Evolutionary conservation across 2,797 vertebrate species (phyloP), one percentile per base, ranked within the genome.

Genomic region (Lindbergichthys nudifrons): DNA sequence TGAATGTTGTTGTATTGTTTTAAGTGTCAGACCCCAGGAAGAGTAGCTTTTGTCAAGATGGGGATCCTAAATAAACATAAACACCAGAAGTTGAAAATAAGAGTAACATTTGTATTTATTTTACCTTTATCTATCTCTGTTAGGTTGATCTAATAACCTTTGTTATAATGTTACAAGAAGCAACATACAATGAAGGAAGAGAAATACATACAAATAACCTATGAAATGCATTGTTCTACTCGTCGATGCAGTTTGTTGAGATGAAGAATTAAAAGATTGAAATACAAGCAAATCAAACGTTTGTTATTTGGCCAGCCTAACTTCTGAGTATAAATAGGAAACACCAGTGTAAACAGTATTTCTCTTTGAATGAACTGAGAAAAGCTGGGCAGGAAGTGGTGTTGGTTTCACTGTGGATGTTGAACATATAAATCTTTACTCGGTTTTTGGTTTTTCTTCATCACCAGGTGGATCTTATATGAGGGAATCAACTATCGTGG

Each of bases 401-500:
- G 41, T 16, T 39, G 19, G 10, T 68, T 30, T 65, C 15, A 26
- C 15, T 30, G 16, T 7, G 23, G n/a, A n/a, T 64, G 46, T 16
- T 32, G 26, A 71, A 42, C 10, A 53, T 47, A 4, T 57, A 14
- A 61, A 57, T 46, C n/a, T 0, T 66, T 8, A n/a, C 9, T 60
- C 23, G 43, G 10, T 69, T 41, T 70, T 70, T 39, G 18, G 75
- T 6, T 75, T 52, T 12, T 66, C 59, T 77, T 42, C 43, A 36
- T 51, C 72, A 46, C 18, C 77, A 98, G 97, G 85, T 98, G 97
- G 97, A 85, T 98, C 2, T 89, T 96, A 59, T 98, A 98, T 0
- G 96, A 98, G 80, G 95, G 93, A 2, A 92, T 93, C 84, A 97
- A 95, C 91, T 99, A 96, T 76, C 93, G 95, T 62, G 97, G 97